These are phyloP conservation scores for Synergus laeviventris DNA, from an alignment of 2,888 invertebrate species.

Conservation along the genomic window DNA sequence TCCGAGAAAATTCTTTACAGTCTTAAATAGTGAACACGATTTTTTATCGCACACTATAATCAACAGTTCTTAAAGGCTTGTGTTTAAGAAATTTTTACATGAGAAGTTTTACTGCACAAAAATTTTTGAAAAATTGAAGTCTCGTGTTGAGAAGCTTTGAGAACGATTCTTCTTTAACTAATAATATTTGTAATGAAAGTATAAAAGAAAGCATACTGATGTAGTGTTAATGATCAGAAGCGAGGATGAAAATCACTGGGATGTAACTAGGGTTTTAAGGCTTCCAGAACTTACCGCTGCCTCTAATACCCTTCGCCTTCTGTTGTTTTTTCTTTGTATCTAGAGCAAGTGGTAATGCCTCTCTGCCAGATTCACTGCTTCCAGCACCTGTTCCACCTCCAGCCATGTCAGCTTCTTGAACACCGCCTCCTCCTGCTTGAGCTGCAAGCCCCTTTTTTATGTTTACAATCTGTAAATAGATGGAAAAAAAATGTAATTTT, in stretches of 20 bases:
- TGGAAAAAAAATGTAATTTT: conserved; percentile 41
- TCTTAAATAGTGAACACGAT: conserved; percentile 19
- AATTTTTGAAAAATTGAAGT: background rate
- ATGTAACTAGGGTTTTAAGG: conserved; percentile 59
- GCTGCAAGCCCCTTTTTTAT: conserved; percentile 93
- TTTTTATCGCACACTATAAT: conserved; percentile 4
- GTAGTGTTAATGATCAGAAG: conserved; percentile 17
- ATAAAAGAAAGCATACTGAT: conserved; percentile 2
- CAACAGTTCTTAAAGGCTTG: background rate
- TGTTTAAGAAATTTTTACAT: background rate
- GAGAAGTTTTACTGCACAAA: background rate
- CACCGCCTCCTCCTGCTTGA: conserved; percentile 80
- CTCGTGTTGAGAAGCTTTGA: background rate
- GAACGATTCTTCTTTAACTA: conserved; percentile 1
- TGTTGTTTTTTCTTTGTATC: conserved; percentile 78
- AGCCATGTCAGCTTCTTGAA: conserved; percentile 89
- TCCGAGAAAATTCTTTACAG: conserved; percentile 1
- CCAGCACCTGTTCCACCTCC: conserved; percentile 84
- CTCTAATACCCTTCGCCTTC: conserved; percentile 83
- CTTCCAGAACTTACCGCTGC: conserved; percentile 84
- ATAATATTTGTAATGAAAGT: background rate
- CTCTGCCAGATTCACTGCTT: conserved; percentile 78
- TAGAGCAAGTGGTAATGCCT: conserved; percentile 72
- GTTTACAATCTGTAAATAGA: conserved; percentile 82
- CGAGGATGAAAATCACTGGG: conserved; percentile 23